phyloP scores from a whole-genome alignment of 2,888 invertebrate genomes.

The Yponomeuta sedellus region DNA sequence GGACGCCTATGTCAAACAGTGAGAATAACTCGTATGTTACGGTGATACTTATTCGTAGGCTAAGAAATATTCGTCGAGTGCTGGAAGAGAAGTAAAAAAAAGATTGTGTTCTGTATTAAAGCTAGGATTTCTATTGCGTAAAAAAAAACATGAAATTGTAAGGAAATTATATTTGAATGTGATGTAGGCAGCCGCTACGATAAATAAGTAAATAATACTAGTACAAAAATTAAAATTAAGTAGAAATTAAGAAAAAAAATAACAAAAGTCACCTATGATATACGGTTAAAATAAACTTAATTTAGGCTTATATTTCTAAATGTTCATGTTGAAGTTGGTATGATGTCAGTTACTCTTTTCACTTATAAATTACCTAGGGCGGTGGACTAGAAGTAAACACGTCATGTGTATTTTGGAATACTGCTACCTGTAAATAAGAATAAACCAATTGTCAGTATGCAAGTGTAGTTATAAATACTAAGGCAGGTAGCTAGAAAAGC shows the following conservation, averaged over 20 bases:
- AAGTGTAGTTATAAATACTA: neutral
- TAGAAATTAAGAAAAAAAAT: neutral
- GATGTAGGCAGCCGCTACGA: constrained; percentile 8
- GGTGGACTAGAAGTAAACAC: constrained; percentile 62
- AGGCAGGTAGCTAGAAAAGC: neutral
- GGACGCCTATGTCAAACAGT: too few species aligned
- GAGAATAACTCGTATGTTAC: too few species aligned
- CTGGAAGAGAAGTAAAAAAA: too few species aligned
- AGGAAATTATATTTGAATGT: constrained; percentile 29
- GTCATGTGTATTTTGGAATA: constrained; percentile 75
- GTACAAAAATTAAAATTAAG: constrained; percentile 8
- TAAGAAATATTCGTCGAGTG: too few species aligned
- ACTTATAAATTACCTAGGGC: constrained; percentile 52
- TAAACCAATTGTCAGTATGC: constrained; percentile 26
- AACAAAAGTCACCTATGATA: neutral
- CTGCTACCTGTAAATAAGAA: constrained; percentile 71
- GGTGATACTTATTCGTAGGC: too few species aligned
- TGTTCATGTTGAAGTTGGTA: constrained; percentile 48
- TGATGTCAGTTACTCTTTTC: constrained; percentile 56
- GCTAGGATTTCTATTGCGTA: constrained; percentile 15
- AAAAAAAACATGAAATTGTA: constrained; percentile 34
- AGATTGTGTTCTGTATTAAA: too few species aligned
- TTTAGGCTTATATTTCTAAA: constrained; percentile 58
- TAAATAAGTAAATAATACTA: constrained; percentile 5
- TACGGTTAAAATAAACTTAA: constrained; percentile 37